Evolutionary conservation across 2,888 invertebrate genomes (phyloP), one percentile per base, ranked within the genome.

Genomic region (Yponomeuta plumbellus): DNA sequence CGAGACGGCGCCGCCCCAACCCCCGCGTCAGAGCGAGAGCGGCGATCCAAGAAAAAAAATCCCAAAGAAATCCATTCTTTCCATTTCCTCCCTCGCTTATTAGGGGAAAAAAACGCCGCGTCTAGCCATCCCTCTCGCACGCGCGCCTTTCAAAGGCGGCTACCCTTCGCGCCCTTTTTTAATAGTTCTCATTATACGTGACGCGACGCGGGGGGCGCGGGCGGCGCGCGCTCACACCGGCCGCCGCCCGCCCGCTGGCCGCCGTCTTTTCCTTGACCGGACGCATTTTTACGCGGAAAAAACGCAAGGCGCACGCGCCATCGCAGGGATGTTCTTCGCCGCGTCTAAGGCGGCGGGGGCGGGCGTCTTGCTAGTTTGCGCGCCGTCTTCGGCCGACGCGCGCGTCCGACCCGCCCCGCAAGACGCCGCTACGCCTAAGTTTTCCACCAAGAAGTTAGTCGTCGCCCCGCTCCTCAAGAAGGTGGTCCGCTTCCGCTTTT

Each of bases 391-490:
- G 86, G 78, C 80, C 76, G 84, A 86, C 88, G 88, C 88, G 88
- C 89, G 87, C 88, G 89, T 88, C 85, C 87, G 84, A 88, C 91
- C 89, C 89, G 80, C 89, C 88, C 88, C 86, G 88, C 88, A 89
- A 89, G 90, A 89, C 90, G 89, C 84, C 88, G 86, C 88, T 86
- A 84, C 87, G 87, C 86, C 83, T 85, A 88, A 90, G 85, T 92
- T 91, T 92, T 91, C 84, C 92, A 88, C 87, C 91, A 91, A 92
- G 92, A 92, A 92, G 90, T 91, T 92, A 92, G 92, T 92, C 91
- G 89, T 84, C 88, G 88, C 83, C 90, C 87, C 90, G 90, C 89
- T 88, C 89, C 90, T 88, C 91, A 85, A 91, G 86, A 78, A 86
- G 90, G 91, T 91, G 73, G 89, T 81, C 44, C 81, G 83, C 83